phyloP scores from a whole-genome alignment of 2,797 vertebrate species.

The Rhabdomys pumilio region DNA sequence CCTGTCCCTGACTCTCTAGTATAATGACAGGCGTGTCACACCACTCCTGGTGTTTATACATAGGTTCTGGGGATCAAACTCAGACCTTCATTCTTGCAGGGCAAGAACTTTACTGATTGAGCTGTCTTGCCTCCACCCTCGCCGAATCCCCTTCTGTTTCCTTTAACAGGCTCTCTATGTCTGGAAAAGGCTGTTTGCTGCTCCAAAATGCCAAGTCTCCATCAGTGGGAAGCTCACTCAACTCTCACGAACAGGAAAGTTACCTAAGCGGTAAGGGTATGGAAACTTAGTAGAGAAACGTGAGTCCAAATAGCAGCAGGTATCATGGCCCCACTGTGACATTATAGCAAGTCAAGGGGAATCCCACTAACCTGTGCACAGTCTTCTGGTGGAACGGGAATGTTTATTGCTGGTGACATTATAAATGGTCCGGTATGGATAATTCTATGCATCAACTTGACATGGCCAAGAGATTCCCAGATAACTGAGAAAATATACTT shows the following conservation, averaged over 20 bases:
- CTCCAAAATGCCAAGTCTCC: too few relatives aligned
- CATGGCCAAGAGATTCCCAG: not conserved
- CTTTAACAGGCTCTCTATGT: not conserved
- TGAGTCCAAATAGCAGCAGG: not conserved
- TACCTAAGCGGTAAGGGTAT: not conserved
- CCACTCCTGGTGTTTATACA: not conserved
- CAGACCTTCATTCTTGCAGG: too few relatives aligned
- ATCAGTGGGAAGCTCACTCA: not conserved
- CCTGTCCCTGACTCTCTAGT: not conserved
- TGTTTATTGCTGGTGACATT: not conserved
- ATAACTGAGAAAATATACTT: not conserved
- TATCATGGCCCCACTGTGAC: not conserved
- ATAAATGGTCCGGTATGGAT: not conserved
- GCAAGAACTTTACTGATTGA: not conserved
- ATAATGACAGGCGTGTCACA: too few relatives aligned
- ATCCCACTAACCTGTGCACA: not conserved
- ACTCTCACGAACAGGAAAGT: not conserved
- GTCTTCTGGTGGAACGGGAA: not conserved
- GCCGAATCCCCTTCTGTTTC: not conserved
- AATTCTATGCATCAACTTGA: not conserved
- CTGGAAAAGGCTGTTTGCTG: not conserved
- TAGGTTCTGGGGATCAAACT: not conserved
- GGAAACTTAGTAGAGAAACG: constrained; percentile 53
- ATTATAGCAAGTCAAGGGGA: not conserved
- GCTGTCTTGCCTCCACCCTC: not conserved